A percentile compares a stretch with the other conserved stretches of the same genome.
Conservation (phyloP, 2,113 vertebrate species). For the Clarias macrocephalus region DNA sequence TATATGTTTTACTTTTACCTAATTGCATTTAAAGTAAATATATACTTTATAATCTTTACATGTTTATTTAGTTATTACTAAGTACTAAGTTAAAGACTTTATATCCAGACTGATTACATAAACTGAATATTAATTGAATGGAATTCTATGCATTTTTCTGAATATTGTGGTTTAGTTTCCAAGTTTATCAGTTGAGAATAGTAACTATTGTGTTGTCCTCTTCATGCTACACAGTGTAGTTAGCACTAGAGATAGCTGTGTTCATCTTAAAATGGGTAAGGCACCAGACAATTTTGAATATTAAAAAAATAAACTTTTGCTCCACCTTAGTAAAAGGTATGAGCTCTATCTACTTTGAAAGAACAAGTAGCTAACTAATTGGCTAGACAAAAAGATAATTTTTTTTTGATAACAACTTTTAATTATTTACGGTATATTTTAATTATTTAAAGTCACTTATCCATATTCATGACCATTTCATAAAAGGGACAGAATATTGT, state of each 20-base stretch:
- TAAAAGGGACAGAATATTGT: background rate
- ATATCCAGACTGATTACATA: background rate
- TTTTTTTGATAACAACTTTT: background rate
- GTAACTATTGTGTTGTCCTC: background rate
- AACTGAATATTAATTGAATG: background rate
- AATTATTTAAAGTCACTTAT: background rate
- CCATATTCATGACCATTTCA: background rate
- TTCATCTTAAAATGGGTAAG: background rate
- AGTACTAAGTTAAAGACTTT: background rate
- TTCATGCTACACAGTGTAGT: background rate
- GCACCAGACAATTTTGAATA: background rate
- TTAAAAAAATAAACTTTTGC: background rate
- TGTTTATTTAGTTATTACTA: background rate
- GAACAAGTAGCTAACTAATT: background rate
- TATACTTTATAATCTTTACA: background rate
- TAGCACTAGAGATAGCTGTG: background rate
- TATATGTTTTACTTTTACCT: background rate
- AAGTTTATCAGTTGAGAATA: background rate
- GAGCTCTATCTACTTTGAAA: background rate
- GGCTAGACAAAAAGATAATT: background rate
- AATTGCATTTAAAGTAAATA: background rate
- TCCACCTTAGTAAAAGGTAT: background rate
- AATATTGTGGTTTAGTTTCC: background rate
- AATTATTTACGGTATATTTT: background rate
- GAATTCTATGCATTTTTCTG: background rate